phyloP scores from a whole-genome alignment of 1,140 invertebrate genomes.

The Drosophila parabipectinata region DNA sequence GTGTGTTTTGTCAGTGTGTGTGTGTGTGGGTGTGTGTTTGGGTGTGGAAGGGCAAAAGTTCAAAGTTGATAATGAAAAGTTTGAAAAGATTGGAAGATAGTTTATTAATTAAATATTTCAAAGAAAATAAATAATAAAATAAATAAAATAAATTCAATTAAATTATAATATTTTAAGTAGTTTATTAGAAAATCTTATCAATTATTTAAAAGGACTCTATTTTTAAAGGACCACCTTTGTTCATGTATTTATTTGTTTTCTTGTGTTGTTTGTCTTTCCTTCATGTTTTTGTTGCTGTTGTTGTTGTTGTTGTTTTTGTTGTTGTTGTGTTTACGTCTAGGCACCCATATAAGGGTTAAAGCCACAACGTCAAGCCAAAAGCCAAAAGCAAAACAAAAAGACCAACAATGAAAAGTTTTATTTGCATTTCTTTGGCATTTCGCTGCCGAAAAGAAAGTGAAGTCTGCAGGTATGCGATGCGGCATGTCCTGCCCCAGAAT shows the following conservation, averaged over 20 bases:
- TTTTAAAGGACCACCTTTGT: constrained; percentile 27
- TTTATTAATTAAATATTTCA: not conserved
- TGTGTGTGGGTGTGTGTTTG: constrained; percentile 3
- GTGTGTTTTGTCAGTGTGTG: constrained; percentile 2
- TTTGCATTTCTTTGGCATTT: constrained; percentile 77
- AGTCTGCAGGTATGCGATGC: constrained; percentile 66
- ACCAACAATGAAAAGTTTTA: constrained; percentile 66
- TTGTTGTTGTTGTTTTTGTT: not conserved
- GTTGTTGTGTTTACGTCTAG: not conserved
- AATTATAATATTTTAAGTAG: not conserved
- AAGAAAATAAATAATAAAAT: too few species aligned
- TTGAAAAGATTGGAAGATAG: not conserved
- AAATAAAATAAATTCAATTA: too few species aligned
- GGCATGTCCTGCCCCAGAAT: constrained; percentile 37
- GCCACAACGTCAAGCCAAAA: constrained; percentile 5
- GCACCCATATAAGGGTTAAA: constrained; percentile 31
- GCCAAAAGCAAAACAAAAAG: constrained; percentile 30
- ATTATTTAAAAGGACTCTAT: not conserved
- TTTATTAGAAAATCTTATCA: too few species aligned
- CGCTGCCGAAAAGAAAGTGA: constrained; percentile 61
- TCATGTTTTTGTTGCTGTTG: not conserved
- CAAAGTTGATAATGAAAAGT: constrained; percentile 36
- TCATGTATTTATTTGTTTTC: constrained; percentile 8
- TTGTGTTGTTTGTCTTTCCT: constrained; percentile 2
- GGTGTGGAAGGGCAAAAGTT: constrained; percentile 5